Percentiles rank a stretch among this genome's conserved stretches.
Conservation (phyloP, 2,113 vertebrate species). For the Pyrgilauda ruficollis region DNA sequence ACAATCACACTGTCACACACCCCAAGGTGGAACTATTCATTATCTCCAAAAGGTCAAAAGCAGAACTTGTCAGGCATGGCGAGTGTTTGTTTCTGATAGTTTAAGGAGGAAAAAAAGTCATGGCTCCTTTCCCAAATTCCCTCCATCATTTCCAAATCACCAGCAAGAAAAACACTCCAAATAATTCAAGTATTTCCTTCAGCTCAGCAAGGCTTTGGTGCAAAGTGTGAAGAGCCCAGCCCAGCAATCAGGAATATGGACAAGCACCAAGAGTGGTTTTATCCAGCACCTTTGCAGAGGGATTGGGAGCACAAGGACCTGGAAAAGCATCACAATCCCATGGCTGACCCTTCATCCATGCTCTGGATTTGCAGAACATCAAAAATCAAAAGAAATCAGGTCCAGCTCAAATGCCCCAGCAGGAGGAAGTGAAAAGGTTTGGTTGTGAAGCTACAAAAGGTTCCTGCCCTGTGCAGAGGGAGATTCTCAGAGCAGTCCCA, state of each 20-base stretch:
- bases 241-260: not conserved
- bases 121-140: not conserved
- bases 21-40: not conserved
- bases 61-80: not conserved
- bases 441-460: not conserved
- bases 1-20: not conserved
- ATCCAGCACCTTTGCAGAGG: not conserved
- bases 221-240: not conserved
- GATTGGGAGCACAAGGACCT: not conserved
- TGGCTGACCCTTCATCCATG: not conserved
- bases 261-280: not conserved
- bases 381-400: not conserved
- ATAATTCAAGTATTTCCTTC: not conserved
- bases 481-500: not conserved
- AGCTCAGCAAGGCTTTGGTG: not conserved
- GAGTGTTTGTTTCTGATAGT: not conserved
- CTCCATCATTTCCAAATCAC: not conserved
- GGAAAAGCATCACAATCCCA: not conserved
- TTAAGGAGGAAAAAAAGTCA: not conserved
- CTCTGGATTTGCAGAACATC: not conserved
- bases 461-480: not conserved
- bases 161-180: not conserved
- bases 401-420: not conserved
- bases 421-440: conserved; percentile 1
- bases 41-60: not conserved